Evolutionary conservation across 92 coral and sea anemone species (phyloP), one percentile per base, ranked within the genome.

Genomic region (Pocillopora meandrina): DNA sequence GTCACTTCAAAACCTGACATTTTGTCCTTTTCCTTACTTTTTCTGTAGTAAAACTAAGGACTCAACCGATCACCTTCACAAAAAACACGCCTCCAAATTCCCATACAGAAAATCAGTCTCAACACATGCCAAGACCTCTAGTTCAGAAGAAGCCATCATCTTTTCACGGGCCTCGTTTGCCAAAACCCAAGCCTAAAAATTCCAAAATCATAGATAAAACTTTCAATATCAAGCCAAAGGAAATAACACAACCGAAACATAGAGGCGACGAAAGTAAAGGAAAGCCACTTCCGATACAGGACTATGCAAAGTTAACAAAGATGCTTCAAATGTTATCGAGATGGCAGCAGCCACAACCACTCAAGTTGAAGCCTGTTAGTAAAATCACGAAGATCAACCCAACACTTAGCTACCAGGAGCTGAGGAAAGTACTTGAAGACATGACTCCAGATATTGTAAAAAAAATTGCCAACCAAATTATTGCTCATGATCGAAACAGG

Each of bases 391-490:
- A 47, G 59, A 10, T 61, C 36, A 76, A 56, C 65, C 82, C 82
- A 19, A 47, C 63, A 49, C 76, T 80, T 19, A 75, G 69, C 61
- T 76, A 75, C 57, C 58, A 76, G 56, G 76, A 84, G 59, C 65
- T 84, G 16, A 76, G 76, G 31, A 77, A 65, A 21, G 35, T 84
- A 4, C 88, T 84, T 15, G 82, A 84, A 19, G 88, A 84, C 82
- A 65, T 84, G 82, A 84, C 88, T 60, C 88, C 88, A 55, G 76
- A 65, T 60, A 75, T 84, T 60, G 82, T 84, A 21, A 84, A 84
- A 66, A 67, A 66, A 2, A 67, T 84, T 52, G 88, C 88, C 52
- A 56, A 56, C 62, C 65, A 77, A 68, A 84, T 84, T 20, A 77
- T 84, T 42, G 88, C 88, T 56, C 82, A 69, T 20, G 76, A 84